These are phyloP conservation scores for Ostrea edulis DNA, from an alignment of 1,140 invertebrate species.

Conservation along the genomic window DNA sequence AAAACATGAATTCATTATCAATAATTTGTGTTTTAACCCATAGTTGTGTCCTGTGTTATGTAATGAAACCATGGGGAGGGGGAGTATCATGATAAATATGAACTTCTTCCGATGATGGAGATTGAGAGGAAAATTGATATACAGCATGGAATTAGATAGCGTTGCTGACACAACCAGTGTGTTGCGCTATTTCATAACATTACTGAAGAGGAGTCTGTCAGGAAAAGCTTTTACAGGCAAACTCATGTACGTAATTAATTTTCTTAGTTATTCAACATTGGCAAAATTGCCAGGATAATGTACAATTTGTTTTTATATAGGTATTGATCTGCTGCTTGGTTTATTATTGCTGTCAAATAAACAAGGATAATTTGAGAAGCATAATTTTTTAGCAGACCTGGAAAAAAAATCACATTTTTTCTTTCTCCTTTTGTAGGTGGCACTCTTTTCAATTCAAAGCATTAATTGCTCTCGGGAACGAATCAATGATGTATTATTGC, in stretches of 20 bases:
- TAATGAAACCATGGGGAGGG: no score
- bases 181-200: background rate
- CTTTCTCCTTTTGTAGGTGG: background rate
- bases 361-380: background rate
- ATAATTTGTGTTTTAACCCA: no score
- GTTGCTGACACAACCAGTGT: background rate
- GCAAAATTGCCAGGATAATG: background rate
- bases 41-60: no score
- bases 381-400: background rate
- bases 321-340: background rate
- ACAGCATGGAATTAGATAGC: background rate
- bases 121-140: no score
- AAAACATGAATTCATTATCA: no score
- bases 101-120: no score
- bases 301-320: slow-evolving; percentile 18
- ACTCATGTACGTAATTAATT: slow-evolving; percentile 17
- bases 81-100: no score
- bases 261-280: background rate
- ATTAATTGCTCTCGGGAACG: slow-evolving; percentile 11
- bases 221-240: background rate
- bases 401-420: background rate
- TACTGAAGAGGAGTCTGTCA: background rate
- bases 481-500: slow-evolving; percentile 39
- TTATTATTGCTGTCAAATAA: slow-evolving; percentile 6
- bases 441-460: slow-evolving; percentile 12